Evolutionary conservation across 2,888 invertebrate genomes (phyloP).

Genomic region (Apoderus coryli): DNA sequence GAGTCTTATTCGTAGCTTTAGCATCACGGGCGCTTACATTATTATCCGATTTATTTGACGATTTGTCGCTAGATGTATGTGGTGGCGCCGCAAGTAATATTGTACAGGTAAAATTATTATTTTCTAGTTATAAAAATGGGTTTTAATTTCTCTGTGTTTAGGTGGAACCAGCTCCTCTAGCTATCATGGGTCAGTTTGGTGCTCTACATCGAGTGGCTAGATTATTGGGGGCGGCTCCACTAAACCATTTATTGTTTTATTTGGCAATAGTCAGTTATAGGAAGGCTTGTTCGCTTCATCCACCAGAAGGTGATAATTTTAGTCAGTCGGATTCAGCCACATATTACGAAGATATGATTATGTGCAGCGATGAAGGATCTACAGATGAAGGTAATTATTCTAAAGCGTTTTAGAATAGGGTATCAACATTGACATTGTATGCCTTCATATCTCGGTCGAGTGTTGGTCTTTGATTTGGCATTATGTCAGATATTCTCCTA

Average conservation of each 20-base stretch:
- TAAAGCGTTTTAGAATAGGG: slow-evolving; percentile 3
- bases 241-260: slow-evolving; percentile 75
- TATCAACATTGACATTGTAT: no score
- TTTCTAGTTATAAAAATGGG: not conserved
- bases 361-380: slow-evolving; percentile 81
- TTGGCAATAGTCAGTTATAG: slow-evolving; percentile 81
- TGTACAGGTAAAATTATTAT: slow-evolving; percentile 22
- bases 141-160: slow-evolving; percentile 18
- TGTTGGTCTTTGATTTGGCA: no score
- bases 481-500: no score
- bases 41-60: slow-evolving; percentile 56
- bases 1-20: slow-evolving; percentile 78
- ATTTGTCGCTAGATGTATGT: slow-evolving; percentile 59
- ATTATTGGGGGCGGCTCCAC: slow-evolving; percentile 53
- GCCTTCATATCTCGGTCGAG: no score
- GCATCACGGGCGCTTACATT: slow-evolving; percentile 73
- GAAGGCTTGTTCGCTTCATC: slow-evolving; percentile 76
- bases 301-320: slow-evolving; percentile 71
- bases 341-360: slow-evolving; percentile 89
- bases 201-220: slow-evolving; percentile 57
- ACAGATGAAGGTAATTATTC: slow-evolving; percentile 61
- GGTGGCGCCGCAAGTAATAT: slow-evolving; percentile 26
- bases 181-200: slow-evolving; percentile 47
- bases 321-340: slow-evolving; percentile 86
- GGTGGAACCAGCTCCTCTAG: slow-evolving; percentile 45